Percentiles rank a stretch among this genome's conserved stretches.
phyloP scores from a whole-genome alignment of 2,113 vertebrate species.

The Ovibos moschatus region DNA sequence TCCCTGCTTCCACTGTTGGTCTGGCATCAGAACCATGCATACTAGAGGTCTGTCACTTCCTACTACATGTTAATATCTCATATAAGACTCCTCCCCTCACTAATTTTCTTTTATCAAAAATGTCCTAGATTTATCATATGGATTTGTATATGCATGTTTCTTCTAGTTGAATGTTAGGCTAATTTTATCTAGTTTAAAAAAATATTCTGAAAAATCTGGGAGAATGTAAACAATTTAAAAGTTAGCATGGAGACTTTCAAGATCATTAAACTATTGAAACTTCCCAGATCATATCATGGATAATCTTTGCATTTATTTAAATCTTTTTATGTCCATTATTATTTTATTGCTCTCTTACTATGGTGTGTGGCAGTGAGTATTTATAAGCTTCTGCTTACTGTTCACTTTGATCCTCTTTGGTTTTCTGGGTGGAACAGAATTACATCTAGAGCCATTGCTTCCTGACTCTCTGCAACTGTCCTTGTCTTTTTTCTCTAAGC shows the following conservation, averaged over 20 bases:
- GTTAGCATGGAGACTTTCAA: not conserved
- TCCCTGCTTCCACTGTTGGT: not conserved
- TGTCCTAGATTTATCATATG: not conserved
- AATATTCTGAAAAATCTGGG: not conserved
- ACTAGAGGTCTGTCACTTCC: not conserved
- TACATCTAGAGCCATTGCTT: too few species aligned
- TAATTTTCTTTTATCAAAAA: not conserved
- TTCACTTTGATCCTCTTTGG: not conserved
- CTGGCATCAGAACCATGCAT: not conserved
- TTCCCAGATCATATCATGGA: not conserved
- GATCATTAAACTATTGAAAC: fast-evolving
- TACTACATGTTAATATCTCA: not conserved
- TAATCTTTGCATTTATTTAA: not conserved
- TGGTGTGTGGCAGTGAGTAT: not conserved
- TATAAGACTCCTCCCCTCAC: not conserved
- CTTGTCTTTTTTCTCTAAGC: not conserved
- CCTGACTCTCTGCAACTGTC: too few species aligned
- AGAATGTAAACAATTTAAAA: not conserved
- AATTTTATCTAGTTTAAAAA: not conserved
- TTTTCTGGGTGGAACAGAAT: not conserved
- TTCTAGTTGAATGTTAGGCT: not conserved
- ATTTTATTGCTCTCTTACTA: not conserved
- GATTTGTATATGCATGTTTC: not conserved
- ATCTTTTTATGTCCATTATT: not conserved
- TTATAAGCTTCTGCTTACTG: not conserved